Conservation (phyloP, 2,113 vertebrate species). For the Brachyistius frenatus region DNA sequence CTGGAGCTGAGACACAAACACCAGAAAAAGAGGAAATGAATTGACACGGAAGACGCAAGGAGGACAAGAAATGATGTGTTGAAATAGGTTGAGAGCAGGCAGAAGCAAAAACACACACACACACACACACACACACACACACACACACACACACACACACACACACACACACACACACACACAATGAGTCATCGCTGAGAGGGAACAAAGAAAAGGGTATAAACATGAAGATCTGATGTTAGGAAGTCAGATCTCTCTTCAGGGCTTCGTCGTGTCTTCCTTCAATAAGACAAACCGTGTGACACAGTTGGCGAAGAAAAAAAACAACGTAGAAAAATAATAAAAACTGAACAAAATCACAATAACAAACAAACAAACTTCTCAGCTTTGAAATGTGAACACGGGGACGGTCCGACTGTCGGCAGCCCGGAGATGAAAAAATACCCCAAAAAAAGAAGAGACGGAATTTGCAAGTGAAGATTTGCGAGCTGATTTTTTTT, state of each 20-base stretch:
- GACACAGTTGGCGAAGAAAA: too few species aligned
- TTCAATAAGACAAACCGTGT: too few species aligned
- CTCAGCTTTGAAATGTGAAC: too few species aligned
- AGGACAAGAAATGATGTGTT: constrained; percentile 44
- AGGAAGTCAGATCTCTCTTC: background rate
- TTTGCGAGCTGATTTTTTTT: too few species aligned
- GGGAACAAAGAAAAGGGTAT: constrained; percentile 27
- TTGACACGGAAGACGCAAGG: background rate
- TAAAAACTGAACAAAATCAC: background rate
- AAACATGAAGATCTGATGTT: background rate
- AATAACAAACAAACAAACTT: too few species aligned
- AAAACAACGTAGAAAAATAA: background rate
- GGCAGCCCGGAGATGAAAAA: too few species aligned
- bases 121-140: background rate
- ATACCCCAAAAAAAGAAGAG: too few species aligned
- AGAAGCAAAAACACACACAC: background rate
- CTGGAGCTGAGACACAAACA: constrained; percentile 87
- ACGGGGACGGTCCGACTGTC: too few species aligned
- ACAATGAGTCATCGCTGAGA: constrained; percentile 48
- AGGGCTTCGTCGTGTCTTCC: too few species aligned
- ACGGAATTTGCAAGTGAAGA: too few species aligned
- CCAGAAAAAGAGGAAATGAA: background rate
- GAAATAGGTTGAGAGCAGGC: constrained; percentile 28
- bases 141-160: background rate
- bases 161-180: background rate